Base-by-base conservation (phyloP, 2,797 vertebrate species). In the Gadopsis bispinosus region DNA sequence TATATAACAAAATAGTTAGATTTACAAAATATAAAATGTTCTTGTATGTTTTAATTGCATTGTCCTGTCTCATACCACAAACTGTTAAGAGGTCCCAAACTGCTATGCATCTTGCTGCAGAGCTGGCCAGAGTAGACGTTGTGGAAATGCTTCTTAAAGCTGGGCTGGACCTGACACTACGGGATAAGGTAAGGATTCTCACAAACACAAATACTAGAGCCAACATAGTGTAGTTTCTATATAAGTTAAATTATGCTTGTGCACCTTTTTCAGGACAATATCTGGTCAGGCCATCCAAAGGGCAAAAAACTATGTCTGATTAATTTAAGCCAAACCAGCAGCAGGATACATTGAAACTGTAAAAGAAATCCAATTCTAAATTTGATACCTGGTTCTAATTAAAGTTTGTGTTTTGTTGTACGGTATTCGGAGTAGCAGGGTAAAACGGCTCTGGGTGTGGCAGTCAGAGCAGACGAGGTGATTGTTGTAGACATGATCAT, bases 401-500 rank as follows among this genome's bases (percentile, higher is more conserved):
- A 7, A 67, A 22, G 19, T 77, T 50, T 68, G 29, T 65, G 8
- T 83, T 61, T 75, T 62, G 31, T 50, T 75, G 39, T 45, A 22
- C 37, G 45, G 26, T n/a, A 56, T 60, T 26, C 39, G 73, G 92
- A 94, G 84, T 81, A 99, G 98, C 96, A 96, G 87, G 95, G 94
- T 59, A 98, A 96, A 94, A 96, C 96, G 1, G 93, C 95, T 26
- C 91, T 99, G 81, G 95, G 92, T 19, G 89, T 96, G 67, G 97
- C 97, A 62, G 95, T 95, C 71, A 95, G 97, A 83, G 97, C 96
- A 45, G 94, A 95, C 54, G 93, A 95, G 33, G 92, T 95, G 72
- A 95, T 97, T 47, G 83, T 97, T 58, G 96, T 96, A 82, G 97
- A 98, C 86, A 98, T 98, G 97, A 96, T 99, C 81, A 97, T 98